Evolutionary conservation across 2,888 invertebrate genomes (phyloP).

Genomic region (Plagodis pulveraria): DNA sequence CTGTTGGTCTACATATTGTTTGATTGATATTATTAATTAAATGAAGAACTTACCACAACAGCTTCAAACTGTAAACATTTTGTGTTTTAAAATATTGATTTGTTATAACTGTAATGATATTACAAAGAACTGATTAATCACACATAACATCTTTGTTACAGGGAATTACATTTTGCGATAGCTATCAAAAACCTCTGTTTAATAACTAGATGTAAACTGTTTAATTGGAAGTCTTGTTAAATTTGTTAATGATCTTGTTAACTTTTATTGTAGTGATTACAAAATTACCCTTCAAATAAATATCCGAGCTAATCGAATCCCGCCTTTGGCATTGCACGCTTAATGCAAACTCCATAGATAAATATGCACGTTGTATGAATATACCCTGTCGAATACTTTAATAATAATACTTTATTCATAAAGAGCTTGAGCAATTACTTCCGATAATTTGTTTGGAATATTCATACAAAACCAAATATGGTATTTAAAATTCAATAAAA

Average conservation of each 20-base stretch:
- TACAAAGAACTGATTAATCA: conserved; percentile 45
- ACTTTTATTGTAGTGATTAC: conserved; percentile 52
- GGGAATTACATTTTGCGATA: conserved; percentile 75
- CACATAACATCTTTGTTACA: conserved; percentile 45
- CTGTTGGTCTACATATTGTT: no score
- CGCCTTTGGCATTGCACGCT: conserved; percentile 3
- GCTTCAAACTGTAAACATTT: no score
- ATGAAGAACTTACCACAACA: no score
- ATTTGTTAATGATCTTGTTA: conserved; percentile 76
- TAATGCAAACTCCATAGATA: conserved; percentile 4
- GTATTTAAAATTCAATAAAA: no score
- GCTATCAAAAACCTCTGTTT: conserved; percentile 61
- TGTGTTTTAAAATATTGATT: no score
- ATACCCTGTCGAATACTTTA: not conserved
- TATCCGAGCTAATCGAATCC: conserved; percentile 43
- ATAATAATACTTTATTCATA: not conserved
- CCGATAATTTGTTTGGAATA: no score
- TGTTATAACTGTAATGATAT: no score
- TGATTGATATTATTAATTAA: no score
- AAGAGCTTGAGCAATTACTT: no score
- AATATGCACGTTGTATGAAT: not conserved
- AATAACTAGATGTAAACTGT: conserved; percentile 59
- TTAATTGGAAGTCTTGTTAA: conserved; percentile 75
- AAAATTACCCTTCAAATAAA: conserved; percentile 48
- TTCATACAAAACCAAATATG: no score